Evolutionary conservation across 2,888 invertebrate species (phyloP), one percentile per base, ranked within the genome.

Genomic region (Euplagia quadripunctaria): DNA sequence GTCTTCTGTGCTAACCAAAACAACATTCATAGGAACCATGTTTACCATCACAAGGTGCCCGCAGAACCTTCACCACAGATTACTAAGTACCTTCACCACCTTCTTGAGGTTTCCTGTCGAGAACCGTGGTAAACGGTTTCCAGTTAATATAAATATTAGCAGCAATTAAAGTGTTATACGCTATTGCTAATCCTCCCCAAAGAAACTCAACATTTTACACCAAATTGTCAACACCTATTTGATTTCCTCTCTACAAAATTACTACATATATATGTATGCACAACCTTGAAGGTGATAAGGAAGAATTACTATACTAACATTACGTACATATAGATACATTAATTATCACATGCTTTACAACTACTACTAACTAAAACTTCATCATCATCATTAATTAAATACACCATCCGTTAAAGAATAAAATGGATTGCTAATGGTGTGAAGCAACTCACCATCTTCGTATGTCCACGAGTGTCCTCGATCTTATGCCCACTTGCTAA

Each of bases 401-500:
- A 70, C 72, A 64, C 49, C 43, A 72, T 74, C 64, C 58, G 69
- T 61, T 73, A 68, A 52, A 64, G 66, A 20, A 46, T 20, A 67
- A 20, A 75, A 49, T 67, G 17, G 11, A 71, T 84, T 81, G 73
- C 79, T 72, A 69, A 74, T 79, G 20, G 49, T 20, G 70, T 83
- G 75, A 68, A 41, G 79, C 65, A 83, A 81, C 64, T 78, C 70
- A 43, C 72, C 76, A 79, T 82, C 75, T 79, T 76, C 67, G 58
- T 71, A 72, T 42, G 64, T 65, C 66, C 58, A 52, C 70, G 75
- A 74, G 72, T 43, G 66, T 65, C 66, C 58, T 49, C 70, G 75
- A 74, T 82, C 83, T 82, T 76, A 75, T 17, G 75, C 55, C 46
- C 61, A 74, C 75, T 78, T 79, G 77, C 71, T 71, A 71, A 79